Evolutionary conservation across 2,113 vertebrate genomes (phyloP).

Genomic region (Ginglymostoma cirratum): DNA sequence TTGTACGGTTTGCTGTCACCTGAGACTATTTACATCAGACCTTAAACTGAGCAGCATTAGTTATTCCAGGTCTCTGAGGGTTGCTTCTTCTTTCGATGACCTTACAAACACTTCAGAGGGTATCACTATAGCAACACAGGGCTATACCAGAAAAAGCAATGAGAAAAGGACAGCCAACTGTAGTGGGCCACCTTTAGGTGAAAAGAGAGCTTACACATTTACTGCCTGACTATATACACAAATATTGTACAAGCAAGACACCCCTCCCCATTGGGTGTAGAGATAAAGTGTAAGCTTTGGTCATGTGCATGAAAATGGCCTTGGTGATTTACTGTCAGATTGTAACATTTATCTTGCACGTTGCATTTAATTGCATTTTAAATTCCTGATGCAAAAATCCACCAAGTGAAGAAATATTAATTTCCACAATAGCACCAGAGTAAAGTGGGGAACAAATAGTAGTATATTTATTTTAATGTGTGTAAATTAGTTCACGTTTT

Average conservation of each 20-base stretch:
- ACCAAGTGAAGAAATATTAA: not conserved
- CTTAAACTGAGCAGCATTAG: slow-evolving; percentile 77
- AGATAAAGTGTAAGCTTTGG: not conserved
- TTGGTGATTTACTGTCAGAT: not conserved
- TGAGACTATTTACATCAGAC: slow-evolving; percentile 88
- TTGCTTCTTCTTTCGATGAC: slow-evolving; percentile 73
- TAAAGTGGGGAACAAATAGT: not conserved
- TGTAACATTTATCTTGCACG: not conserved
- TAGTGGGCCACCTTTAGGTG: slow-evolving; percentile 47
- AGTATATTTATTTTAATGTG: not conserved
- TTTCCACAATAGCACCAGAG: not conserved
- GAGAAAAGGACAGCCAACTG: slow-evolving; percentile 52
- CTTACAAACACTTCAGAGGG: slow-evolving; percentile 77
- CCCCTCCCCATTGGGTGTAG: not conserved
- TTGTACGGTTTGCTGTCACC: slow-evolving; percentile 83
- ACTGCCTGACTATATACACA: not conserved
- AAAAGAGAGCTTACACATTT: slow-evolving; percentile 25
- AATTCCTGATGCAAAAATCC: not conserved
- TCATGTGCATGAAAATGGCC: not conserved
- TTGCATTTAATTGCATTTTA: not conserved
- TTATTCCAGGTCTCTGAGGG: slow-evolving; percentile 75
- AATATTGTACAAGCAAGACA: not conserved
- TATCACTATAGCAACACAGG: slow-evolving; percentile 80
- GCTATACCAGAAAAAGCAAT: slow-evolving; percentile 57
- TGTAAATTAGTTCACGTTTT: not conserved